Conservation (phyloP, 2,797 vertebrate species). For the Eupleurogrammus muticus region DNA sequence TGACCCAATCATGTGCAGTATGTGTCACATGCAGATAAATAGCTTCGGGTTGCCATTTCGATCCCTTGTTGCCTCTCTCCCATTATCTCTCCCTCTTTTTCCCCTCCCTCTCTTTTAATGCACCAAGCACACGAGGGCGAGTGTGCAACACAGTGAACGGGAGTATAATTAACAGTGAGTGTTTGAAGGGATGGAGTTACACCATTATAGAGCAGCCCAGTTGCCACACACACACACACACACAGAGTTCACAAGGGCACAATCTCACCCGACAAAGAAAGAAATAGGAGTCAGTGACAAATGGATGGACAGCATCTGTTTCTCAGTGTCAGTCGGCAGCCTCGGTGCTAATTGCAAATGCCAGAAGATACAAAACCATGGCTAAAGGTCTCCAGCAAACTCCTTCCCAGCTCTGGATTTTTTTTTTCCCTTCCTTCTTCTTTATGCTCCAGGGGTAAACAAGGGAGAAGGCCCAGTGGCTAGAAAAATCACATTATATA, state of each 20-base stretch:
- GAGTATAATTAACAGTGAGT: slow-evolving; percentile 65
- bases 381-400: slow-evolving; percentile 75
- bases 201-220: slow-evolving; percentile 62
- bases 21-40: slow-evolving; percentile 36
- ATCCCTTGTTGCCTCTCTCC: slow-evolving; percentile 18
- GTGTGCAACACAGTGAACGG: slow-evolving; percentile 25
- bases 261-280: slow-evolving; percentile 59
- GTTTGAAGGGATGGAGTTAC: slow-evolving; percentile 64
- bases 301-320: slow-evolving; percentile 78
- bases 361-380: slow-evolving; percentile 74
- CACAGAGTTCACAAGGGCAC: slow-evolving; percentile 34
- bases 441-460: slow-evolving; percentile 81
- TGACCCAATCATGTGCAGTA: slow-evolving; percentile 18
- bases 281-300: slow-evolving; percentile 70
- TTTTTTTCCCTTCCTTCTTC: slow-evolving; percentile 29
- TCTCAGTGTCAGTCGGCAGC: slow-evolving; percentile 65
- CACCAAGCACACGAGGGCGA: not conserved
- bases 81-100: slow-evolving; percentile 13
- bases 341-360: slow-evolving; percentile 80
- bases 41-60: slow-evolving; percentile 48
- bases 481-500: slow-evolving; percentile 76
- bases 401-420: slow-evolving; percentile 44
- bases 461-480: slow-evolving; percentile 69
- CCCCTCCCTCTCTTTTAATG: slow-evolving; percentile 14
- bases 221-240: slow-evolving; percentile 17